phyloP scores from a whole-genome alignment of 2,797 vertebrate species.

The Protonibea diacanthus region DNA sequence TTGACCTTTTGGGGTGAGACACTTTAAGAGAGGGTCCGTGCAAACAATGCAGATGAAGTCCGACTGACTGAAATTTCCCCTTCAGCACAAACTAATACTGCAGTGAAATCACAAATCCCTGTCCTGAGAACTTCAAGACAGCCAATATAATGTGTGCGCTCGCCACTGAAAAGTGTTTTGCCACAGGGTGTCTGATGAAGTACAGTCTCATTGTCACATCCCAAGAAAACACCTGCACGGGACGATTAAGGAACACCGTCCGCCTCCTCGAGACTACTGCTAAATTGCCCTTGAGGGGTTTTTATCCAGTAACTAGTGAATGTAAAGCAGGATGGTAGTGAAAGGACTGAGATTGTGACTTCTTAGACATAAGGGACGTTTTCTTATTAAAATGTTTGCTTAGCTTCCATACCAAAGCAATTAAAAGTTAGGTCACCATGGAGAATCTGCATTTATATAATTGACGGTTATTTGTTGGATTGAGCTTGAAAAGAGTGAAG shows the following conservation, averaged over 20 bases:
- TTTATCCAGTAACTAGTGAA: not conserved
- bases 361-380: not conserved
- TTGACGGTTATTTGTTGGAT: not conserved
- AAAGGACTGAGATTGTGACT: too few relatives aligned
- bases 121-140: not conserved
- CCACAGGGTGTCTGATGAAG: not conserved
- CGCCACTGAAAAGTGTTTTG: not conserved
- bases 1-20: constrained; percentile 60
- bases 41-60: constrained; percentile 48
- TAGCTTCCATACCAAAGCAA: not conserved
- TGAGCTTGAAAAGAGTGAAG: not conserved
- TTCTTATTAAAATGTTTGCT: not conserved
- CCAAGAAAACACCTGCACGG: not conserved
- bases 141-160: not conserved
- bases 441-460: not conserved
- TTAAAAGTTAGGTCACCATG: not conserved
- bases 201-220: not conserved
- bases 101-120: not conserved
- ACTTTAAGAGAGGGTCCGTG: constrained; percentile 37
- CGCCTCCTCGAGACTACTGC: not conserved
- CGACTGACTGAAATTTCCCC: not conserved
- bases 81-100: not conserved
- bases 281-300: not conserved
- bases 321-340: not conserved
- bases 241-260: not conserved